phyloP scores from a whole-genome alignment of 2,113 vertebrate species.

The Oceanodroma tethys region DNA sequence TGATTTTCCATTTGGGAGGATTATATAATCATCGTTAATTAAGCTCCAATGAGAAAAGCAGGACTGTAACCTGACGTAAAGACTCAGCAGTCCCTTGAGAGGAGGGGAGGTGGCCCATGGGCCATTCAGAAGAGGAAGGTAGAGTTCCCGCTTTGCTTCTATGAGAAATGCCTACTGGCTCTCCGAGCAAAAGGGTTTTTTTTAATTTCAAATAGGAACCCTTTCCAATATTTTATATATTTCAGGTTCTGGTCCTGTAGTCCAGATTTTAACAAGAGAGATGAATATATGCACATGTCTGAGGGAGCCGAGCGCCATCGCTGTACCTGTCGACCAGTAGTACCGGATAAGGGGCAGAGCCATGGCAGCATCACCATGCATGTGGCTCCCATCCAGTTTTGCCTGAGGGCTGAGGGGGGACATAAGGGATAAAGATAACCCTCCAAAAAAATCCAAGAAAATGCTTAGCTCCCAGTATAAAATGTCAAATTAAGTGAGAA shows the following conservation, averaged over 20 bases:
- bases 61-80: constrained; percentile 14
- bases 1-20: constrained; percentile 47
- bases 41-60: constrained; percentile 43
- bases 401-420: neutral
- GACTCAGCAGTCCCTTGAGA: neutral
- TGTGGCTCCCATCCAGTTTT: neutral
- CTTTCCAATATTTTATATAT: neutral
- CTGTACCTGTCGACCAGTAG: neutral
- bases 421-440: neutral
- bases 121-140: neutral
- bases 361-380: neutral
- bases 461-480: neutral
- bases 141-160: neutral
- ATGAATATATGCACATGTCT: neutral
- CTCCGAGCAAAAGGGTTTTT: neutral
- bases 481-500: neutral
- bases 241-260: neutral
- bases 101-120: neutral
- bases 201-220: neutral
- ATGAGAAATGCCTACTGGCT: neutral
- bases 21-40: constrained; percentile 62
- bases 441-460: neutral
- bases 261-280: neutral
- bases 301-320: neutral
- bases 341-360: neutral